These are phyloP conservation scores for Lycia hirtaria DNA, from an alignment of 2,888 invertebrate genomes.

Conservation along the genomic window DNA sequence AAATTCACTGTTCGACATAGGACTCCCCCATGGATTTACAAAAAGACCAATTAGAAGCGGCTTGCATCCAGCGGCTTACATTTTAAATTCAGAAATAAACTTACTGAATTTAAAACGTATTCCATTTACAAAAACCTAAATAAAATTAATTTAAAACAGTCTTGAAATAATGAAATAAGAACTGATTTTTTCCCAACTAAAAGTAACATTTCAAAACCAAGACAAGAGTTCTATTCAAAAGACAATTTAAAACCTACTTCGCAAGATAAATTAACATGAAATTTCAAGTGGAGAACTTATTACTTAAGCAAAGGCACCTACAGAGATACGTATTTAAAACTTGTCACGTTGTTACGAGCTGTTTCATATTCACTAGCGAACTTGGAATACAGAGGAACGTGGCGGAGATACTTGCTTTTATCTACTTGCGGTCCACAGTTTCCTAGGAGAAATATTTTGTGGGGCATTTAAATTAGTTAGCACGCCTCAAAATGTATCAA, in stretches of 20 bases:
- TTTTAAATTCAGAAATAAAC: too few species aligned
- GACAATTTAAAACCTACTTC: conserved; percentile 19
- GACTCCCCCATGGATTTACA: too few species aligned
- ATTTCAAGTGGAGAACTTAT: conserved; percentile 23
- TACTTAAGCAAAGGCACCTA: conserved; percentile 24
- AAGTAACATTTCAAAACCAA: not conserved
- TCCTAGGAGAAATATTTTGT: conserved; percentile 51
- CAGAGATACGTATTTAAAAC: conserved; percentile 37
- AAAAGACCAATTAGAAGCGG: too few species aligned
- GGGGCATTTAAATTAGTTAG: not conserved
- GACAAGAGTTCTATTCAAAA: conserved; percentile 6
- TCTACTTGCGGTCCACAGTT: conserved; percentile 72
- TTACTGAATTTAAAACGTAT: too few species aligned
- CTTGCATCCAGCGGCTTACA: too few species aligned
- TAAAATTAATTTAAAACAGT: too few species aligned
- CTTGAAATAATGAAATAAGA: not conserved
- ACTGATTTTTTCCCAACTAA: not conserved
- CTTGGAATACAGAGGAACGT: conserved; percentile 49
- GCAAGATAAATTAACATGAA: conserved; percentile 23
- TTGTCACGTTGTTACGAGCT: conserved; percentile 47
- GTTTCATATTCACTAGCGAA: conserved; percentile 60
- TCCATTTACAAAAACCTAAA: too few species aligned
- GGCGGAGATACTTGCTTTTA: conserved; percentile 61
- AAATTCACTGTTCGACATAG: too few species aligned
- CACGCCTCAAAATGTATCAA: not conserved